Evolutionary conservation across 2,888 invertebrate species (phyloP), one percentile per base, ranked within the genome.

Genomic region (Doris montereyensis): DNA sequence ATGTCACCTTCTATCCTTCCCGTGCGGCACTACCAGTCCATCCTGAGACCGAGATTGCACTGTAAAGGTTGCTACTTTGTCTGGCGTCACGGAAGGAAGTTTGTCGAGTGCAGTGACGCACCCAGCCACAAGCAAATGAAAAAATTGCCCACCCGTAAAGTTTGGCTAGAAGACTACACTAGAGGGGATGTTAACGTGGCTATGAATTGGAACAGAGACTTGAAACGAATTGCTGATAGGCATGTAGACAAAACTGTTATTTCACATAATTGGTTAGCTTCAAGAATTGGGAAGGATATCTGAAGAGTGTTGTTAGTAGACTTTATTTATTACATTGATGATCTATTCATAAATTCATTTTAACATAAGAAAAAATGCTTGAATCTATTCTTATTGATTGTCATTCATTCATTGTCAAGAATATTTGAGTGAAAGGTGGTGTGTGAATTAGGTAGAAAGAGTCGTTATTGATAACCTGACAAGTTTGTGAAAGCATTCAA

Each of bases 51-150:
- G 21, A 32, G 71, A 30, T 35, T 79, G 10, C 68, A 68, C 13
- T 79, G 79, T 76, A 57, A 67, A 3, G 85, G 85, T 5, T 91
- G 91, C 81, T 90, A 87, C 77, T 89, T 88, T 84, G 89, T 87
- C 32, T 84, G 82, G 77, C 82, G 89, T n/a, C 81, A 88, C 70
- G 88, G 87, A 10, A 75, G 89, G 26, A 77, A 87, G 73, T 89
- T 85, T 84, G 88, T 90, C 10, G 90, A 91, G 77, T 91, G 91
- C 82, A 86, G 84, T 60, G 79, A 84, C 1, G 88, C 89, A 80
- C 88, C 88, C 13, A 81, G 89, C 41, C 91, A 91, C 81, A 90
- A 90, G 81, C 90, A 90, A 78, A 89, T 89, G 87, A 85, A 88
- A 81, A 82, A 82, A 76, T 79, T 89, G 57, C 75, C 71, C 13